phyloP scores from a whole-genome alignment of 1,140 invertebrate species.

The Drosophila neocordata region DNA sequence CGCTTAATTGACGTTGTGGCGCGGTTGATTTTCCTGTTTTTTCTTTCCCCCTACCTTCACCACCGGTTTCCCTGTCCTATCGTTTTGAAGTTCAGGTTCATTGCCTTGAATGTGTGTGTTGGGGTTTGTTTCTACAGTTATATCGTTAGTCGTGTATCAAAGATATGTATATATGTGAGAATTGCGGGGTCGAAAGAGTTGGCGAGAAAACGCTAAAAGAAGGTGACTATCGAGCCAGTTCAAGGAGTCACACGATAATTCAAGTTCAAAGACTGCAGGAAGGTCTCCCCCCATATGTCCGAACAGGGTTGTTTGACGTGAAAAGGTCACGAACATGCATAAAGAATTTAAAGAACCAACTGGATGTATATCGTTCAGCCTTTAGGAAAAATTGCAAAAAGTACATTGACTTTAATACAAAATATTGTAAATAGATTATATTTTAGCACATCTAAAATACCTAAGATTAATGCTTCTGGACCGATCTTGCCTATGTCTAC shows the following conservation, averaged over 20 bases:
- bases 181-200: slow-evolving; percentile 8
- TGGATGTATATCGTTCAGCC: background rate
- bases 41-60: background rate
- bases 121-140: slow-evolving; percentile 56
- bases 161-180: background rate
- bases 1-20: slow-evolving; percentile 51
- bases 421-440: no score
- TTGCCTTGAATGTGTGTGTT: slow-evolving; percentile 64
- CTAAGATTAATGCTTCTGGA: no score
- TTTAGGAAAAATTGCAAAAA: no score
- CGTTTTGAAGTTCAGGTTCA: slow-evolving; percentile 72
- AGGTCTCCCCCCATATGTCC: background rate
- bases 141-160: slow-evolving; percentile 29
- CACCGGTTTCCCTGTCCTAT: background rate
- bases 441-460: no score
- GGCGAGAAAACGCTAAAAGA: slow-evolving; percentile 21
- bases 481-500: no score
- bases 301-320: slow-evolving; percentile 14
- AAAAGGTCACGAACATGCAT: slow-evolving; percentile 62
- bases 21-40: slow-evolving; percentile 23
- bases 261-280: slow-evolving; percentile 60
- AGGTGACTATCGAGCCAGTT: slow-evolving; percentile 8
- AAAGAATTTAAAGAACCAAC: background rate
- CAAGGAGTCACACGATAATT: slow-evolving; percentile 36
- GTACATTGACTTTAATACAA: no score